Conservation (phyloP, 2,888 invertebrate species). For the Muscina levida region DNA sequence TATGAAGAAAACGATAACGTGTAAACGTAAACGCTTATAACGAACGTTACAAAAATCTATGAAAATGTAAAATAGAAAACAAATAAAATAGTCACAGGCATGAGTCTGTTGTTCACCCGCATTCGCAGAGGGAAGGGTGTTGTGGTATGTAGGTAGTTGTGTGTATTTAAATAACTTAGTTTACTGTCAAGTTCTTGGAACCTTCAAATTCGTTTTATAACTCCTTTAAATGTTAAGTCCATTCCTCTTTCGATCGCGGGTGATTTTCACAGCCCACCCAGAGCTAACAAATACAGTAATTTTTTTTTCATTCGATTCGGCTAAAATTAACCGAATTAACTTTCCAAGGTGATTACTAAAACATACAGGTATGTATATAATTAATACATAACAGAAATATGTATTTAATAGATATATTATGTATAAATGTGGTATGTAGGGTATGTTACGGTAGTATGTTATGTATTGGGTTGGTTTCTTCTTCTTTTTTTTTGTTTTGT, state of each 20-base stretch:
- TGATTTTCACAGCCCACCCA: not conserved
- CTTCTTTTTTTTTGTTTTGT: constrained; percentile 20
- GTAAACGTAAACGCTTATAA: constrained; percentile 21
- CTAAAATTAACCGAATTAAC: constrained; percentile 27
- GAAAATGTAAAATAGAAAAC: constrained; percentile 18
- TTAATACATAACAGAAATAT: constrained; percentile 28
- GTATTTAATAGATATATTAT: constrained; percentile 69
- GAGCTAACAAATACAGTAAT: constrained; percentile 11
- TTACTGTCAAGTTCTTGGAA: too few relatives aligned
- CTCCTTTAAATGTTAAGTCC: not conserved
- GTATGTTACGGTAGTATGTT: constrained; percentile 21
- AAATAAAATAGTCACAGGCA: not conserved
- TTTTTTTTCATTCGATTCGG: too few relatives aligned
- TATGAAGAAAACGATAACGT: constrained; percentile 35
- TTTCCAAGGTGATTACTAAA: constrained; percentile 33
- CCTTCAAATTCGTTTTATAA: not conserved
- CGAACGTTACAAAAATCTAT: constrained; percentile 22
- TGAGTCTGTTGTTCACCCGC: too few relatives aligned
- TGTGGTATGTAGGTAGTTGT: too few relatives aligned
- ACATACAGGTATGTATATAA: constrained; percentile 14
- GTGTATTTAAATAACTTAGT: too few relatives aligned
- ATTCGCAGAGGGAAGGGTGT: too few relatives aligned
- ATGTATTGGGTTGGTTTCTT: constrained; percentile 24
- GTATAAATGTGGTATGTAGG: constrained; percentile 53
- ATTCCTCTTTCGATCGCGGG: too few relatives aligned